These are phyloP conservation scores for Drosophila kambysellisi DNA, from an alignment of 2,888 invertebrate species.

Conservation along the genomic window DNA sequence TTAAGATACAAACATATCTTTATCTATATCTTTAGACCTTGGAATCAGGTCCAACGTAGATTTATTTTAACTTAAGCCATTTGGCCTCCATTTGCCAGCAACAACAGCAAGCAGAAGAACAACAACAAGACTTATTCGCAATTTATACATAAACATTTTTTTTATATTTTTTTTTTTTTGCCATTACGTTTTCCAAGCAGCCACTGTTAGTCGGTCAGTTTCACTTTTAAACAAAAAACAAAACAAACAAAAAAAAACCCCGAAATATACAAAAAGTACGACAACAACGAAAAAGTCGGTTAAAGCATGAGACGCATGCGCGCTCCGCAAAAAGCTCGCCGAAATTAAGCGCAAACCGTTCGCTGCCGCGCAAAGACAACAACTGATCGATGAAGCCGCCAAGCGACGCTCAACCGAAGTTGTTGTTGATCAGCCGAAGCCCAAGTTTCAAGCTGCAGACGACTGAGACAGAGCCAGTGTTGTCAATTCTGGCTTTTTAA, in stretches of 20 bases:
- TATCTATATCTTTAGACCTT: slow-evolving; percentile 26
- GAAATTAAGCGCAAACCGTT: slow-evolving; percentile 56
- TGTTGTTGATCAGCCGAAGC: slow-evolving; percentile 9
- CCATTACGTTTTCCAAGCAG: slow-evolving; percentile 41
- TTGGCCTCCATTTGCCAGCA: slow-evolving; percentile 16
- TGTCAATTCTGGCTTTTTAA: slow-evolving; percentile 5
- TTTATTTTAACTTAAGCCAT: not conserved
- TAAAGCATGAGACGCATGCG: slow-evolving; percentile 39
- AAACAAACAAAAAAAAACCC: slow-evolving; percentile 10
- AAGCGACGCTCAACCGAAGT: slow-evolving; percentile 27
- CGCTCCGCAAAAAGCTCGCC: slow-evolving; percentile 14
- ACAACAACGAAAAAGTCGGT: slow-evolving; percentile 11
- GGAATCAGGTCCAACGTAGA: not conserved
- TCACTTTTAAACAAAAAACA: slow-evolving; percentile 51
- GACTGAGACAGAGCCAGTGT: slow-evolving; percentile 21
- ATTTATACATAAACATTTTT: slow-evolving; percentile 27
- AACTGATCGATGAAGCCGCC: slow-evolving; percentile 71
- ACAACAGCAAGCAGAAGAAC: slow-evolving; percentile 1
- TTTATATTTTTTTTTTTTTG: slow-evolving; percentile 20
- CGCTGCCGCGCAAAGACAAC: slow-evolving; percentile 71
- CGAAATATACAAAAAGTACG: slow-evolving; percentile 23
- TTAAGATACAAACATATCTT: slow-evolving; percentile 16
- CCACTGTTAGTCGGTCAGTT: slow-evolving; percentile 53
- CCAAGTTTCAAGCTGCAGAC: slow-evolving; percentile 25
- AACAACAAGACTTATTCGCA: slow-evolving; percentile 34